Percentiles rank a stretch among this genome's conserved stretches.
Evolutionary conservation across 1,140 invertebrate genomes (phyloP).

Genomic region (Caenorhabditis brenneri): DNA sequence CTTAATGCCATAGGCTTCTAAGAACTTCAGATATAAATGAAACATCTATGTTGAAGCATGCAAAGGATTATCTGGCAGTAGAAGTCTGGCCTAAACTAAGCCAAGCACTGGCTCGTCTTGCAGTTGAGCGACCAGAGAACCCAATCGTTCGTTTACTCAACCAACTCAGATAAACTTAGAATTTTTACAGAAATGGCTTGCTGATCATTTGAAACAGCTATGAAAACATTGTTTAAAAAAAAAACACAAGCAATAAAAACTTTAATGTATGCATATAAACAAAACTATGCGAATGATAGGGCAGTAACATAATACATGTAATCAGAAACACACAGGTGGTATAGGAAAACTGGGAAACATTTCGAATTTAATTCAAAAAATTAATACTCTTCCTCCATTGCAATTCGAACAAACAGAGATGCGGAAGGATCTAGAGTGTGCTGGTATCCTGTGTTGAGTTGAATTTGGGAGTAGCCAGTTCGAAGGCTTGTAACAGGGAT

Average conservation of each 20-base stretch:
- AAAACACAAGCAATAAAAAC: neutral
- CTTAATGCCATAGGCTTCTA: too few relatives aligned
- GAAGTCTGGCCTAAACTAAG: constrained; percentile 23
- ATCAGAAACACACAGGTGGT: constrained; percentile 16
- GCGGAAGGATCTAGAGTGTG: constrained; percentile 67
- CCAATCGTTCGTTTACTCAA: neutral
- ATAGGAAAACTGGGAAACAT: neutral
- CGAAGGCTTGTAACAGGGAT: constrained; percentile 66
- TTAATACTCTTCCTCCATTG: constrained; percentile 43
- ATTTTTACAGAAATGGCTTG: constrained; percentile 9
- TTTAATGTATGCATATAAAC: neutral
- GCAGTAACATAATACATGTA: constrained; percentile 24
- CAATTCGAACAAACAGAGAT: constrained; percentile 67
- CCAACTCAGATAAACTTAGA: too few relatives aligned
- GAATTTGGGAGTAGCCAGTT: constrained; percentile 70
- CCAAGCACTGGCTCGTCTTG: neutral
- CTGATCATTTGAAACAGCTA: neutral
- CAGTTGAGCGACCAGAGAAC: constrained; percentile 4
- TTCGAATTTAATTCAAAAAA: neutral
- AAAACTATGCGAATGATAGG: constrained; percentile 11
- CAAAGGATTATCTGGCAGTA: neutral
- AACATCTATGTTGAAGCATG: neutral
- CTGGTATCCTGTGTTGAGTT: constrained; percentile 66
- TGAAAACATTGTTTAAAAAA: neutral
- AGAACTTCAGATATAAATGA: neutral